Conservation (phyloP, 1,140 invertebrate species). For the Eciton burchellii region DNA sequence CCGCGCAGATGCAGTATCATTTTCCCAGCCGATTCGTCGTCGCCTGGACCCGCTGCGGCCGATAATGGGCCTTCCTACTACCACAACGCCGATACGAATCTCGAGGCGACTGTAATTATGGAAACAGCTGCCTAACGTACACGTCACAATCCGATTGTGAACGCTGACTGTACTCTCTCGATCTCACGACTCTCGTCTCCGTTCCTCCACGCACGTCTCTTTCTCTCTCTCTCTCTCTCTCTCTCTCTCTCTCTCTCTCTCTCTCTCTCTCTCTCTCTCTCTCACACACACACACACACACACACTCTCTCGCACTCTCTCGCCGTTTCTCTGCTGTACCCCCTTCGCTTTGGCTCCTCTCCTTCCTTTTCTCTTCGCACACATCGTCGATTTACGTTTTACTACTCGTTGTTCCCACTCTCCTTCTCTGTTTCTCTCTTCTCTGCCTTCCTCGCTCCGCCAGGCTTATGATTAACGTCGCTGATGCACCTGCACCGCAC, state of each 20-base stretch:
- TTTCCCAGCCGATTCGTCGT: constrained; percentile 59
- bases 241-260: background rate
- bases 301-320: background rate
- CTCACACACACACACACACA: too few relatives aligned
- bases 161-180: constrained; percentile 45
- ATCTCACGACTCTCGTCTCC: constrained; percentile 1
- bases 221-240: background rate
- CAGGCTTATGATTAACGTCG: constrained; percentile 66
- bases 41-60: constrained; percentile 18
- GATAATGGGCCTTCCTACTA: constrained; percentile 63
- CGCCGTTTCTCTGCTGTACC: background rate
- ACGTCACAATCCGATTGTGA: constrained; percentile 75
- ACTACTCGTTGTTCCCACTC: constrained; percentile 52
- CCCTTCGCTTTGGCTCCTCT: background rate
- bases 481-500: constrained; percentile 63
- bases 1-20: constrained; percentile 64
- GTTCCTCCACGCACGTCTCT: background rate
- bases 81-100: constrained; percentile 64
- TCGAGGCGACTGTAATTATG: constrained; percentile 76
- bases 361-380: background rate
- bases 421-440: background rate
- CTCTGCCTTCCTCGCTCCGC: constrained; percentile 9
- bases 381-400: constrained; percentile 15
- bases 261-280: background rate
- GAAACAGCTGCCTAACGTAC: constrained; percentile 77